Evolutionary conservation across 2,113 vertebrate genomes (phyloP).

Genomic region (Promerops cafer): DNA sequence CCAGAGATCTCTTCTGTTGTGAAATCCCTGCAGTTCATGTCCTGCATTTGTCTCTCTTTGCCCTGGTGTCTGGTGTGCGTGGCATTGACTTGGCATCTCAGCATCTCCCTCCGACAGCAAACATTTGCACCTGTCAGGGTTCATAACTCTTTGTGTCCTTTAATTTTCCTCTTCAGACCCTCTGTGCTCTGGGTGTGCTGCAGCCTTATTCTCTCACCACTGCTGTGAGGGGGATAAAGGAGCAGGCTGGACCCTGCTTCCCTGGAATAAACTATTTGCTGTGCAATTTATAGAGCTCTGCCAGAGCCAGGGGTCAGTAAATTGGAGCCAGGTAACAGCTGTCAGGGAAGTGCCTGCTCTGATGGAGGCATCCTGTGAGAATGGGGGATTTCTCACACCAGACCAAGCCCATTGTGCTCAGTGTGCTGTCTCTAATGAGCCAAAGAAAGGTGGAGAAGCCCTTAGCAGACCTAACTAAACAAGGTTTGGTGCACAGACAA

Average conservation of each 20-base stretch:
- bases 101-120: conserved; percentile 50
- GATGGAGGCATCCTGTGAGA: neutral
- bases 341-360: conserved; percentile 41
- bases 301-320: conserved; percentile 44
- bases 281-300: conserved; percentile 23
- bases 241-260: conserved; percentile 28
- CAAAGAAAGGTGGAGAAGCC: neutral
- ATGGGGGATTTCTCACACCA: neutral
- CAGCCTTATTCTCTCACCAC: neutral
- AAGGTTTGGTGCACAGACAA: neutral
- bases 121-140: conserved; percentile 60
- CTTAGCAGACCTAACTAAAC: neutral
- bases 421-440: neutral
- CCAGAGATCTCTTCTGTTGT: neutral
- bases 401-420: neutral
- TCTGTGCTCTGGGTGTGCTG: neutral
- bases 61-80: neutral
- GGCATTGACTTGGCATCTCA: conserved; percentile 26
- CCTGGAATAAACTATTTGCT: conserved; percentile 40
- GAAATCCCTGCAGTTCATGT: neutral
- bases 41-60: neutral
- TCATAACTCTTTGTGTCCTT: conserved; percentile 44
- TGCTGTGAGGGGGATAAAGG: conserved; percentile 32
- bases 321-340: conserved; percentile 42
- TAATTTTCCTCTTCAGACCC: conserved; percentile 22